phyloP scores from a whole-genome alignment of 2,797 vertebrate species.

The Acanthurus lineatus region DNA sequence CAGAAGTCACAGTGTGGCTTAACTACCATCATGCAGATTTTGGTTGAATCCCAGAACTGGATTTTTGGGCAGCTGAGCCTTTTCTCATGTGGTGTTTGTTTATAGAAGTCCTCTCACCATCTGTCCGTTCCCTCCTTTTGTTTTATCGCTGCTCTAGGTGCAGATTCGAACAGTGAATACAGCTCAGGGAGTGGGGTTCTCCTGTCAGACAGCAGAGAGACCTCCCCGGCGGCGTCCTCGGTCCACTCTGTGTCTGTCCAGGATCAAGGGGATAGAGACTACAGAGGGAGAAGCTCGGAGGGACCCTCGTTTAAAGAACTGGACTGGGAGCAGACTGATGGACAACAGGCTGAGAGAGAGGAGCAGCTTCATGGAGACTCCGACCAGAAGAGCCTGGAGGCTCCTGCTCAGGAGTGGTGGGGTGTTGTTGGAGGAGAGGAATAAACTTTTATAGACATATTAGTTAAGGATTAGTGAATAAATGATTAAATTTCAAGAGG shows the following conservation, averaged over 20 bases:
- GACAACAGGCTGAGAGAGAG: slow-evolving; percentile 66
- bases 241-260: slow-evolving; percentile 57
- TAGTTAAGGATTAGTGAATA: slow-evolving; percentile 10
- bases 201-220: slow-evolving; percentile 89
- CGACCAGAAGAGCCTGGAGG: slow-evolving; percentile 72
- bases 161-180: slow-evolving; percentile 88
- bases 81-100: slow-evolving; percentile 71
- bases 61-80: slow-evolving; percentile 54
- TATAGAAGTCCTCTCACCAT: slow-evolving; percentile 69
- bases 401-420: slow-evolving; percentile 65
- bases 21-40: slow-evolving; percentile 53
- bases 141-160: slow-evolving; percentile 72
- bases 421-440: slow-evolving; percentile 86
- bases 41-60: slow-evolving; percentile 47
- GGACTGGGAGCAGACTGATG: slow-evolving; percentile 82
- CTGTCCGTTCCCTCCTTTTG: slow-evolving; percentile 58
- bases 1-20: slow-evolving; percentile 39
- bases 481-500: neutral
- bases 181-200: slow-evolving; percentile 89
- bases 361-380: slow-evolving; percentile 45
- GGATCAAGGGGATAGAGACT: slow-evolving; percentile 77
- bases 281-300: slow-evolving; percentile 85
- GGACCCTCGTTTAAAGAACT: slow-evolving; percentile 89
- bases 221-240: slow-evolving; percentile 83
- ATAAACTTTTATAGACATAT: slow-evolving; percentile 32